Evolutionary conservation across 1,140 invertebrate genomes (phyloP).

Genomic region (Dufourea novaeangliae): DNA sequence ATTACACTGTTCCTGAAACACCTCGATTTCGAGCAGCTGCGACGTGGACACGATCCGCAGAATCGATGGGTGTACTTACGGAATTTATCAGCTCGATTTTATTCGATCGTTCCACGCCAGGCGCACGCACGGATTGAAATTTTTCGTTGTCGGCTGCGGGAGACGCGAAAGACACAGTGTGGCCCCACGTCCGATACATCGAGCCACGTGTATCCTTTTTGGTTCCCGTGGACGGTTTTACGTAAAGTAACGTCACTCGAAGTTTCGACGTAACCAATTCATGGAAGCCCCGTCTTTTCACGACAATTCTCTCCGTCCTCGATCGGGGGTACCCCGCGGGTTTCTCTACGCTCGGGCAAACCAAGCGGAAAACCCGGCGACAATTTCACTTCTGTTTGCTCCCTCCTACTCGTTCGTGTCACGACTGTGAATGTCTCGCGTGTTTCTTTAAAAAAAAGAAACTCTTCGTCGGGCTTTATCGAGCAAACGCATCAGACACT

Average conservation of each 20-base stretch:
- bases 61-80: conserved; percentile 23
- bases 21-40: neutral
- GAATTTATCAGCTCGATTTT: conserved; percentile 30
- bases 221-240: conserved; percentile 33
- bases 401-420: too few relatives aligned
- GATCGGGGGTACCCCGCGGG: conserved; percentile 39
- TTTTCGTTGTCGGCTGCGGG: neutral
- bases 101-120: conserved; percentile 19
- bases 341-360: conserved; percentile 57
- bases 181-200: conserved; percentile 21
- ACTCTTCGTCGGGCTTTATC: too few relatives aligned
- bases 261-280: conserved; percentile 48
- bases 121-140: conserved; percentile 19
- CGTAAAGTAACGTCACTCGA: conserved; percentile 53
- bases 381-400: conserved; percentile 38
- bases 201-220: conserved; percentile 29
- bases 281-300: conserved; percentile 41
- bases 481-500: too few relatives aligned
- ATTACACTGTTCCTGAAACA: too few relatives aligned
- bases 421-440: too few relatives aligned
- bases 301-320: conserved; percentile 10
- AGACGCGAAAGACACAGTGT: conserved; percentile 11
- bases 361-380: conserved; percentile 54
- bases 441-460: too few relatives aligned
- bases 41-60: too few relatives aligned